phyloP scores from a whole-genome alignment of 2,888 invertebrate species.

The Eucriotettix oculatus region DNA sequence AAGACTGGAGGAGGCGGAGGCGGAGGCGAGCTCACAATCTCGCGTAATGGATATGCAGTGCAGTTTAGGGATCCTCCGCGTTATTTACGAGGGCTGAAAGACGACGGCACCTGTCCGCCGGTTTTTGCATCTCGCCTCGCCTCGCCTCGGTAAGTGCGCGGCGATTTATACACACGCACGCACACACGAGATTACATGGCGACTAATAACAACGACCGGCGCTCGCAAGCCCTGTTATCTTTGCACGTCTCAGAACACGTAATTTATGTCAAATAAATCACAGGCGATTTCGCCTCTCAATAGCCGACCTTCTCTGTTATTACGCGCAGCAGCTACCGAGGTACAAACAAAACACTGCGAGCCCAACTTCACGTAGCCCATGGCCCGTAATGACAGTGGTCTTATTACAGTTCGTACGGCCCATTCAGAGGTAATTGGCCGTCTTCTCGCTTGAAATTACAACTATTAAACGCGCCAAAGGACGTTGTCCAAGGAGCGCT shows the following conservation, averaged over 20 bases:
- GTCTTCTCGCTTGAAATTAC: background rate
- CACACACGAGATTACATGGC: background rate
- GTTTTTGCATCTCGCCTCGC: too few species aligned
- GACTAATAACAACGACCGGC: constrained; percentile 1
- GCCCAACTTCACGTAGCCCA: background rate
- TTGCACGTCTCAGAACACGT: constrained; percentile 6
- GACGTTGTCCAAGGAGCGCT: too few species aligned
- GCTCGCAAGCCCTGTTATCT: background rate
- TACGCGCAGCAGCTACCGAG: background rate
- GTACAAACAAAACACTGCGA: background rate
- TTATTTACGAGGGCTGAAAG: too few species aligned
- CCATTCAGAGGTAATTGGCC: background rate
- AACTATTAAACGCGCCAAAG: background rate
- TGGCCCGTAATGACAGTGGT: background rate
- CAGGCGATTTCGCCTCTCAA: constrained; percentile 3
- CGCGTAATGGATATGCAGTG: too few species aligned
- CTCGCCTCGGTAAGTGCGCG: too few species aligned
- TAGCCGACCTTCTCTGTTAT: background rate
- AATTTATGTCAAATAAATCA: constrained; percentile 13
- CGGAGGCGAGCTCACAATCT: too few species aligned
- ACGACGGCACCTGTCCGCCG: too few species aligned
- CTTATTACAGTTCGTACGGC: background rate
- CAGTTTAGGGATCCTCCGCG: too few species aligned
- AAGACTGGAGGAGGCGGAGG: too few species aligned
- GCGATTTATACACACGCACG: background rate